Evolutionary conservation across 2,113 vertebrate species (phyloP).

Genomic region (Periophthalmus modestus): DNA sequence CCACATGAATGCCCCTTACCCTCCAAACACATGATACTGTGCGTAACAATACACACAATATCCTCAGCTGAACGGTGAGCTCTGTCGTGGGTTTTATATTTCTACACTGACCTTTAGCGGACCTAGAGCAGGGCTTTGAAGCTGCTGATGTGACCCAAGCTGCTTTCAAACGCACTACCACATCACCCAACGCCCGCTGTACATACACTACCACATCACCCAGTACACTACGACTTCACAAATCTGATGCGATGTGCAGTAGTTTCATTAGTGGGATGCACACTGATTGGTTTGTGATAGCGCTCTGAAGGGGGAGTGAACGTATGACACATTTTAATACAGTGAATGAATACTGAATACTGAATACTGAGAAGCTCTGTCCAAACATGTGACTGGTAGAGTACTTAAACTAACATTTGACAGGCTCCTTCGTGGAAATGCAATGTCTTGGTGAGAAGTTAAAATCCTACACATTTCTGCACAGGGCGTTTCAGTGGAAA

Average conservation of each 20-base stretch:
- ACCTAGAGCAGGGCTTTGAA: neutral
- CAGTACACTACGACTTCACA: too few relatives aligned
- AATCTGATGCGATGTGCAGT: too few relatives aligned
- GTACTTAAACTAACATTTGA: neutral
- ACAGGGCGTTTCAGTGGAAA: conserved; percentile 16
- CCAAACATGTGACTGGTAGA: too few relatives aligned
- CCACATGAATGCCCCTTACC: neutral
- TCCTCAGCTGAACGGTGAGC: neutral
- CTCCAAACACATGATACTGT: neutral
- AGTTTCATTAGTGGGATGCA: too few relatives aligned
- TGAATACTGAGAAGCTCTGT: too few relatives aligned
- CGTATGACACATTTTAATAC: too few relatives aligned
- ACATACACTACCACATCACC: too few relatives aligned
- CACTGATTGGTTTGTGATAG: too few relatives aligned
- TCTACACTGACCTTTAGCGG: neutral
- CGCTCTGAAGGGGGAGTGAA: too few relatives aligned
- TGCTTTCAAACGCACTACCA: neutral
- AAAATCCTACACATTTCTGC: neutral
- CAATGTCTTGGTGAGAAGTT: neutral
- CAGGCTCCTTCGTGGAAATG: neutral
- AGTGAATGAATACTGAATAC: too few relatives aligned
- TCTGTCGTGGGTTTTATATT: neutral
- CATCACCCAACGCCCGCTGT: too few relatives aligned
- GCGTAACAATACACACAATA: neutral
- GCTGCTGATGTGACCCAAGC: neutral